phyloP scores from a whole-genome alignment of 2,797 vertebrate species.

The Tarsius wallacei region DNA sequence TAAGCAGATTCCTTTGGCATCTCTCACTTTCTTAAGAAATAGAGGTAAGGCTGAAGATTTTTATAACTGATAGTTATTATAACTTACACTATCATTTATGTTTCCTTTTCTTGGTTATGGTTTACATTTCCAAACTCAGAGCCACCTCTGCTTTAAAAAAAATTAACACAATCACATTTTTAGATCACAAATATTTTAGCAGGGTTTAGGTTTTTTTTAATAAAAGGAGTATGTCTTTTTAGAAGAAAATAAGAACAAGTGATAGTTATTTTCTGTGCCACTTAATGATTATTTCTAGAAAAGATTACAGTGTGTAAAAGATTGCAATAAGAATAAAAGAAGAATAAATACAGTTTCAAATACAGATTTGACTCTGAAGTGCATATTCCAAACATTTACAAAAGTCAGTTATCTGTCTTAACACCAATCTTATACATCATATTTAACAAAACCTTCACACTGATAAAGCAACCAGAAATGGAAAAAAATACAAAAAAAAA shows the following conservation, averaged over 20 bases:
- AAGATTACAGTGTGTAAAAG: background rate
- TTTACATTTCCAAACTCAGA: conserved; percentile 5
- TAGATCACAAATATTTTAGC: conserved; percentile 10
- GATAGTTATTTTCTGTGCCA: background rate
- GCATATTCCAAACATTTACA: background rate
- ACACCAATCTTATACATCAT: background rate
- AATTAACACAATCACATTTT: background rate
- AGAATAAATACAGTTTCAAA: background rate
- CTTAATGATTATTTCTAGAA: conserved; percentile 51
- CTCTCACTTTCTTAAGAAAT: background rate
- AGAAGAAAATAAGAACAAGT: background rate
- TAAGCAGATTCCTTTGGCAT: background rate
- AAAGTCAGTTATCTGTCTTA: background rate
- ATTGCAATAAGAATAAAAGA: background rate
- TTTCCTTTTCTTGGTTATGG: background rate
- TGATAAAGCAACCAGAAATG: background rate
- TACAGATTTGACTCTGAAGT: background rate
- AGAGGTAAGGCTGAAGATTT: background rate
- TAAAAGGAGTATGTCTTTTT: background rate
- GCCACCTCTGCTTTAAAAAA: background rate
- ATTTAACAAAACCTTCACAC: conserved; percentile 3
- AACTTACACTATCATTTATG: background rate
- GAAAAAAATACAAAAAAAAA: background rate
- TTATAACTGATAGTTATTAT: background rate
- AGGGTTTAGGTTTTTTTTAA: background rate